Base-by-base conservation (phyloP, 37 sponge, comb jelly and placozoan species). In the Cliona cf. orientalis region DNA sequence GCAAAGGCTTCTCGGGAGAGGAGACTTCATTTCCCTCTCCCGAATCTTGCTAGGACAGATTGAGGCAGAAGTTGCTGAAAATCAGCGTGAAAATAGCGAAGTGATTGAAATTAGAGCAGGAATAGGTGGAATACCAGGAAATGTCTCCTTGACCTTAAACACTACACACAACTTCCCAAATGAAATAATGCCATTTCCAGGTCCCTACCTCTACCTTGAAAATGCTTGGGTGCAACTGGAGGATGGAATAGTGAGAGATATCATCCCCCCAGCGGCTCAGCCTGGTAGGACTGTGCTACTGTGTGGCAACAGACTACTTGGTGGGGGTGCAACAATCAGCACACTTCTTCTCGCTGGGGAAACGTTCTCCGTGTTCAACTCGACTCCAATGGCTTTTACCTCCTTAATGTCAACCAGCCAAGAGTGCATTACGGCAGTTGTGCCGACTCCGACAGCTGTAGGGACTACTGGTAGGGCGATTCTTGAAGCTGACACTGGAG, bases 261-360 rank as follows among this genome's bases (percentile, higher is more conserved):
- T 91, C 17, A 41, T 82, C 44, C 92, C 92, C 19, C 83, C 75
- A 58, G 78, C 76, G 26, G 87, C 84, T 2, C 80, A 77, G 46
- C 32, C 25, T 1, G 65, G 73, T 22, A 38, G 35, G 0, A 43
- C 38, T 2, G 61, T 91, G n/a, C 25, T 21, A 1, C 22, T 86
- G 0, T 91, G 92, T 66, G 92, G 92, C 2, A 23, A 42, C 14
- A 26, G 80, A 3, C 75, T 86, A 0, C 70, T 83, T 5, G 92
- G 92, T 32, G 87, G 84, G 26, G 87, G 92, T 58, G 58, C 39
- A 17, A 11, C 35, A 19, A 45, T 86, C 22, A 42, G 53, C n/a
- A 44, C 28, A 5, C 71, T 86, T 0, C 63, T 70, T 3, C 17
- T 91, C 25, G 75, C 46, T n/a, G 74, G 49, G 0, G 63, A 22